Evolutionary conservation across 92 coral and sea anemone genomes (phyloP).

Genomic region (Pocillopora meandrina): DNA sequence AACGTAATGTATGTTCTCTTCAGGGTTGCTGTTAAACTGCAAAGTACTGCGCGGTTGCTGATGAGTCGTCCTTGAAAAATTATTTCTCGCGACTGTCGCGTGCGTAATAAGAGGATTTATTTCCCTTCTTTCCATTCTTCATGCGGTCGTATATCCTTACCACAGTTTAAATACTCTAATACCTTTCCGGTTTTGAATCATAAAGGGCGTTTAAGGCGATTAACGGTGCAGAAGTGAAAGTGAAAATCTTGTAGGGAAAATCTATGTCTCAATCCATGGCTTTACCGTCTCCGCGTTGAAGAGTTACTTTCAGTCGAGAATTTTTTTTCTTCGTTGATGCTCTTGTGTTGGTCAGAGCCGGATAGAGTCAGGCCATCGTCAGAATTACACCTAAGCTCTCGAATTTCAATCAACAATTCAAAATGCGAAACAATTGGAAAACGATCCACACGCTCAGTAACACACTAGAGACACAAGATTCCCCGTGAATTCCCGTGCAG

Average conservation of each 20-base stretch:
- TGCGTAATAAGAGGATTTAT: slow-evolving; percentile 4
- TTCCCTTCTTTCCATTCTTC: slow-evolving; percentile 19
- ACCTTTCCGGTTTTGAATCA: slow-evolving; percentile 22
- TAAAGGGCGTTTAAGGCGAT: neutral
- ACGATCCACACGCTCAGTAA: slow-evolving; percentile 27
- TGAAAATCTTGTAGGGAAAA: neutral
- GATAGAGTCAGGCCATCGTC: slow-evolving; percentile 5
- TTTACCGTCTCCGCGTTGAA: too few relatives aligned
- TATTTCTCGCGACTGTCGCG: neutral
- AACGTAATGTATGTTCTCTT: neutral
- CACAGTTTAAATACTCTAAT: neutral
- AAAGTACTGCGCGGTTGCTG: neutral
- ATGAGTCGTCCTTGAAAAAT: neutral
- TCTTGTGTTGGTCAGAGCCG: too few relatives aligned
- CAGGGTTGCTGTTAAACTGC: slow-evolving; percentile 6
- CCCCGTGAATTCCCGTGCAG: slow-evolving; percentile 25
- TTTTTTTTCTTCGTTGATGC: too few relatives aligned
- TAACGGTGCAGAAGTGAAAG: neutral
- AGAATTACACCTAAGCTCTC: neutral
- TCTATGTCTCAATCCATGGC: neutral
- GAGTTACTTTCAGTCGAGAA: too few relatives aligned
- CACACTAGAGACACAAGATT: neutral
- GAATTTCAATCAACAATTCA: slow-evolving; percentile 14
- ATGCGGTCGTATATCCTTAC: slow-evolving; percentile 13
- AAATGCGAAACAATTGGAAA: slow-evolving; percentile 14